Conservation (phyloP, 2,113 vertebrate genomes). For the Tragelaphus imberbis region DNA sequence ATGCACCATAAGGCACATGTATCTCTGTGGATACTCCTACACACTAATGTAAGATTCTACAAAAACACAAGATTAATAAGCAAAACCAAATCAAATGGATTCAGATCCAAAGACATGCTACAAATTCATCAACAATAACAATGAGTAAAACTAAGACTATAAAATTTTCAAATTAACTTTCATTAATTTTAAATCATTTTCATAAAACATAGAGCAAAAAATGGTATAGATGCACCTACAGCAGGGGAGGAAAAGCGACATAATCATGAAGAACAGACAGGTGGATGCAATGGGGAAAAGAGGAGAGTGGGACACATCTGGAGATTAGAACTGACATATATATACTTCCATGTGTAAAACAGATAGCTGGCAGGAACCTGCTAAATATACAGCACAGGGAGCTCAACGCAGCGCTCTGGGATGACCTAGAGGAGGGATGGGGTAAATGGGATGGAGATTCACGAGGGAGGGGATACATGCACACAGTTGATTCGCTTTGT, state of each 20-base stretch:
- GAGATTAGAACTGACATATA: neutral
- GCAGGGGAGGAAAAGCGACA: neutral
- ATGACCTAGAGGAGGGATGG: neutral
- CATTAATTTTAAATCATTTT: neutral
- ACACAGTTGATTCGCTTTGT: neutral
- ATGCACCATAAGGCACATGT: neutral
- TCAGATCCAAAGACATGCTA: neutral
- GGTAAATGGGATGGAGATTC: neutral
- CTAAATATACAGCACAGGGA: neutral
- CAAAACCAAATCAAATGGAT: constrained; percentile 8
- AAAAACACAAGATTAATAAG: constrained; percentile 35
- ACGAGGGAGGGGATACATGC: neutral
- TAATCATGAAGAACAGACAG: neutral
- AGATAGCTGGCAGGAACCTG: neutral
- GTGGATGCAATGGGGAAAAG: neutral
- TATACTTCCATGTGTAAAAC: neutral
- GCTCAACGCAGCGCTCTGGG: neutral
- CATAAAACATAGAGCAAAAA: neutral
- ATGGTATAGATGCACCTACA: neutral
- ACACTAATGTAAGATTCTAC: neutral
- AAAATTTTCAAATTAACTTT: neutral
- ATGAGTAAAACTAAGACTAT: neutral
- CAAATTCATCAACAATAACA: neutral
- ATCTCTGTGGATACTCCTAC: neutral
- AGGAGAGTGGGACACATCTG: neutral